Evolutionary conservation across 2,888 invertebrate species (phyloP), one percentile per base, ranked within the genome.

Genomic region (Callinectes sapidus): DNA sequence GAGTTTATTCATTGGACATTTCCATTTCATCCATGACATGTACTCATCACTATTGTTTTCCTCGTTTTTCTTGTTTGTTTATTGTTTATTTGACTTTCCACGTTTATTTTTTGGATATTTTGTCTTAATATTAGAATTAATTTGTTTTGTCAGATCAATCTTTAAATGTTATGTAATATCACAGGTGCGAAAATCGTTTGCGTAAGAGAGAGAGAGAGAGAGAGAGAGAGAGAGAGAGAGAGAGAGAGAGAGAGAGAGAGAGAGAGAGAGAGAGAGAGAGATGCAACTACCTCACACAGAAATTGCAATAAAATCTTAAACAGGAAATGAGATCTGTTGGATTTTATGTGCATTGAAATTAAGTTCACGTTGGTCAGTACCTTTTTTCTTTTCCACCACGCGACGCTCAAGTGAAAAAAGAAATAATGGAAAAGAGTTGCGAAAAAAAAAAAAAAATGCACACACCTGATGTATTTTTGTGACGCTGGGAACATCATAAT

Each of bases 241-340:
- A 61, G 61, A 61, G 61, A 61, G 61, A 61, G 61, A 61, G 61
- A 61, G 61, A 61, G 61, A 61, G 61, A 61, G 61, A 61, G 61
- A 61, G 61, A 61, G 61, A 61, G 61, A 61, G 61, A 61, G 61
- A 61, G 61, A 61, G 61, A 61, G 61, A 61, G 61, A 61, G 61
- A 61, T 16, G 23, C 23, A 61, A 61, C 48, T 61, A 61, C 61
- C 61, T 16, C 23, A 61, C 61, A 61, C 61, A 61, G 61, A 61
- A 61, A 61, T 61, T 0, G 8, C 61, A 16, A 16, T 61, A 71
- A 28, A 71, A 23, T 71, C n/a, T 71, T n/a, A 71, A 10, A 71
- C n/a, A 71, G 71, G 28, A 28, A 81, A 81, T 81, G 81, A 81
- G 81, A 35, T 81, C 28, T 32, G 1, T 2, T 35, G 32, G 81